Evolutionary conservation across 1,140 invertebrate species (phyloP), one percentile per base, ranked within the genome.

Genomic region (Araneus ventricosus): DNA sequence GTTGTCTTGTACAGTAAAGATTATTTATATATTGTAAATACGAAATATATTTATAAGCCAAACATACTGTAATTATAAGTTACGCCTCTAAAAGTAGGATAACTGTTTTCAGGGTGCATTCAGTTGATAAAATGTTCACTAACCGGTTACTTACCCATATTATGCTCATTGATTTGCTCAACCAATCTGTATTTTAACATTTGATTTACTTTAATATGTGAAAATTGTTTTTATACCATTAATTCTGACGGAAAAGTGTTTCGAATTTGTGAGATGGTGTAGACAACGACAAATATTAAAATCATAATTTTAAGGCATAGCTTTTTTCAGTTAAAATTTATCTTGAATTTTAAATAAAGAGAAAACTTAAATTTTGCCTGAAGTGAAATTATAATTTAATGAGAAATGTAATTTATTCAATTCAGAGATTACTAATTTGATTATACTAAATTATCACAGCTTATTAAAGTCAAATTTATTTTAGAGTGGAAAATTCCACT

Each of bases 1-100:
- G 57, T 80, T 61, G 24, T 41, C 70, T 27, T 93, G 91, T 93
- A 93, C 85, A 93, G 91, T 88, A 59, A 87, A 92, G 30, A 92
- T 86, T 86, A 86, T 92, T 92, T 93, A 92, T 88, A 93, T 88
- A 93, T 93, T 93, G 91, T 93, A 93, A 20, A 93, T 93, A 93
- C 30, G 52, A 93, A 88, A 87, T 93, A 93, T 93, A 93, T 93
- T 93, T 93, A 86, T 88, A 93, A 84, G 57, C n/a, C 57, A 61
- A 88, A 80, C 59, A 75, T 70, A 45, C 80, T 37, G 59, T 79
- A 87, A 80, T 80, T 93, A 92, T 92, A 30, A 92, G 82, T 86
- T 92, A 86, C 27, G 45, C 39, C 90, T 92, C 22, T 91, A 84
- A 52, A 63, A 63, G 52, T 91, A 61, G 37, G 34, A 86, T 70